Conservation (phyloP, 2,888 invertebrate species). For the Folsomia manolachei region DNA sequence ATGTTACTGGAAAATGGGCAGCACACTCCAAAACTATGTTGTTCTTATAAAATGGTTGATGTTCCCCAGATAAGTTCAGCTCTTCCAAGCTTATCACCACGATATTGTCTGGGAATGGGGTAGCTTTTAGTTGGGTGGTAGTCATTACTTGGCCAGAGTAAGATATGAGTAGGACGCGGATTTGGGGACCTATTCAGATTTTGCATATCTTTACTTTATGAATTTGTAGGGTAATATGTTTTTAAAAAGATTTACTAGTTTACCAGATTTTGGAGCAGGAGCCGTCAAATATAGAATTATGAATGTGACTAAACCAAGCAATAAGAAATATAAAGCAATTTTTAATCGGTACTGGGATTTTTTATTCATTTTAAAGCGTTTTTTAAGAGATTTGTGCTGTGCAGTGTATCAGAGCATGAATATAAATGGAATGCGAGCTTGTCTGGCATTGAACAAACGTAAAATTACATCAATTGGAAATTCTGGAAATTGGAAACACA, state of each 20-base stretch:
- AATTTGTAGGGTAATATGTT: no score
- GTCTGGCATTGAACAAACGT: no score
- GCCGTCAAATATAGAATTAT: constrained; percentile 27
- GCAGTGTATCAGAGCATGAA: no score
- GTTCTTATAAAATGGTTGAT: constrained; percentile 19
- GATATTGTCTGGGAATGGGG: not conserved
- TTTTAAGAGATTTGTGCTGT: no score
- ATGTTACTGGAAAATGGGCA: constrained; percentile 28
- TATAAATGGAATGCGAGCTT: no score
- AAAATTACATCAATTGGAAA: no score
- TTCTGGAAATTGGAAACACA: no score
- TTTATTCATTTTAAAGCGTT: not conserved
- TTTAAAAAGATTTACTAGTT: no score
- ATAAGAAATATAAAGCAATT: not conserved
- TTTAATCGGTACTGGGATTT: not conserved
- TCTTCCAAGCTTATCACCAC: constrained; percentile 28
- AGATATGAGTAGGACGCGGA: constrained; percentile 25
- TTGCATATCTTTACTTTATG: no score
- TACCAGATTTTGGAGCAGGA: constrained; percentile 17
- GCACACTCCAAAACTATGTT: constrained; percentile 37
- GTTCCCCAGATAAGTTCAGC: constrained; percentile 1
- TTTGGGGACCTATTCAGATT: constrained; percentile 3
- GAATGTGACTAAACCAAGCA: constrained; percentile 17
- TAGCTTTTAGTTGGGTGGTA: constrained; percentile 11
- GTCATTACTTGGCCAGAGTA: constrained; percentile 19